Evolutionary conservation across 1,140 invertebrate species (phyloP).

Genomic region (Chironomus tepperi): DNA sequence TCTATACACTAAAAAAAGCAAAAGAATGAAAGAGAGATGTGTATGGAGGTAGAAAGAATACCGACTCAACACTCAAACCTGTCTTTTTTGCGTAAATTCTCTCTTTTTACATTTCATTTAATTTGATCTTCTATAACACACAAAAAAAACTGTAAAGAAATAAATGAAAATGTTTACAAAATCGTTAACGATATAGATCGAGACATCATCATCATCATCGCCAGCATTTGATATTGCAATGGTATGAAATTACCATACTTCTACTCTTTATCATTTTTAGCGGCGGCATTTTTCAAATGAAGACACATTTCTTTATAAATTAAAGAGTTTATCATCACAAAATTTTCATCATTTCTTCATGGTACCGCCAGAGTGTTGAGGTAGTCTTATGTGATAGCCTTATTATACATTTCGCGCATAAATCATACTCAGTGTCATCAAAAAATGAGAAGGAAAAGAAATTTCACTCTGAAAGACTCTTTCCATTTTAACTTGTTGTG

Average conservation of each 20-base stretch:
- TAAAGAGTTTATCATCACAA: neutral
- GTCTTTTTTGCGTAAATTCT: neutral
- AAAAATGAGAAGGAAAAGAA: neutral
- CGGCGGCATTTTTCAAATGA: no score
- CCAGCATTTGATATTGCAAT: no score
- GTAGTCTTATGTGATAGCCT: neutral
- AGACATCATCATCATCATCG: neutral
- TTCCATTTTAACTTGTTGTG: no score
- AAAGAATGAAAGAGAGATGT: no score
- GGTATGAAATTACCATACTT: no score
- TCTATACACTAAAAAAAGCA: no score
- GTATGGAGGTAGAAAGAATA: neutral
- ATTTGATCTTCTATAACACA: neutral
- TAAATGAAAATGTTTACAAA: no score
- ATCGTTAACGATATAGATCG: neutral
- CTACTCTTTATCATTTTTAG: no score
- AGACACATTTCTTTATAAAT: no score
- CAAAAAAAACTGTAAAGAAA: no score
- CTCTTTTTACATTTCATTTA: neutral
- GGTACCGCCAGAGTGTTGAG: no score
- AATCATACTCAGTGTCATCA: neutral
- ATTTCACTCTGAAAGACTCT: neutral
- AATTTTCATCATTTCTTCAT: no score
- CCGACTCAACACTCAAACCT: neutral
- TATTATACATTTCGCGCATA: neutral